These are phyloP conservation scores for Lagria hirta DNA, from an alignment of 2,888 invertebrate genomes.

Conservation along the genomic window DNA sequence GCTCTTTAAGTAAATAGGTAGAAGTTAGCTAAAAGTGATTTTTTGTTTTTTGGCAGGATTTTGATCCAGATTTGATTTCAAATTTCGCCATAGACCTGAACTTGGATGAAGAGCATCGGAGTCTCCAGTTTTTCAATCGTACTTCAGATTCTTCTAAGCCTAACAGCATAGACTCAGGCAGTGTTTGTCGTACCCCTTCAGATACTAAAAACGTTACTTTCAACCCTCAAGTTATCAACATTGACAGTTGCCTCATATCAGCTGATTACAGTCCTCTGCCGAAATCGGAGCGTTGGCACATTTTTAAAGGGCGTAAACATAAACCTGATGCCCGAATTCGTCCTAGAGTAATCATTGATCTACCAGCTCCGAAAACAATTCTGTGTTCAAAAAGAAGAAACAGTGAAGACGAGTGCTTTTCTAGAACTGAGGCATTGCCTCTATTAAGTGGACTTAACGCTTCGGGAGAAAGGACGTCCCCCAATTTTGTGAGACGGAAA, in stretches of 20 bases:
- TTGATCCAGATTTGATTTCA: constrained; percentile 52
- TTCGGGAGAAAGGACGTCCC: constrained; percentile 50
- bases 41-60: constrained; percentile 41
- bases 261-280: constrained; percentile 13
- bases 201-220: constrained; percentile 53
- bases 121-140: constrained; percentile 41
- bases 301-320: constrained; percentile 36
- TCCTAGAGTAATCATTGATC: not conserved
- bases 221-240: constrained; percentile 51
- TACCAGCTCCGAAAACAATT: constrained; percentile 34
- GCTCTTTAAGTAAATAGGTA: too few species aligned
- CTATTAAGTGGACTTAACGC: constrained; percentile 57
- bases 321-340: constrained; percentile 1
- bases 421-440: constrained; percentile 60
- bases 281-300: constrained; percentile 27
- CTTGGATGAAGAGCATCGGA: constrained; percentile 50
- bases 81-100: constrained; percentile 54
- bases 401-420: constrained; percentile 35
- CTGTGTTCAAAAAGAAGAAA: constrained; percentile 28
- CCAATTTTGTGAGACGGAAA: constrained; percentile 62
- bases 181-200: constrained; percentile 48
- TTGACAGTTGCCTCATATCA: constrained; percentile 18
- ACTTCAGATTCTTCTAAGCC: constrained; percentile 36
- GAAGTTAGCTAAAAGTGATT: too few species aligned
- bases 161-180: constrained; percentile 48